Base-by-base conservation (phyloP, 2,888 invertebrate species). In the Aricia artaxerxes region DNA sequence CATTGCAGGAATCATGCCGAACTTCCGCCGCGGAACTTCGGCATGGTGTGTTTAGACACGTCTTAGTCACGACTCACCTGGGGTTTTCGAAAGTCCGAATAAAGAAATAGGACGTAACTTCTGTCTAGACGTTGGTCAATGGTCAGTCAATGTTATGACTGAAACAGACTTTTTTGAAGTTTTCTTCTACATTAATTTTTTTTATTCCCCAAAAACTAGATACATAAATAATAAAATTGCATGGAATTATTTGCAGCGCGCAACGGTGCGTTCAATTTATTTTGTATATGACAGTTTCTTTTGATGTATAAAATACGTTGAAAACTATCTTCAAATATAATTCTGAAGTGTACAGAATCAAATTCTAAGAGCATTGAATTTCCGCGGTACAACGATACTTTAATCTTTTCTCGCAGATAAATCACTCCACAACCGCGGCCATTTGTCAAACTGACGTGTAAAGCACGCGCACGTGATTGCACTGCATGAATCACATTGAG, bases 381-480 rank as follows among this genome's bases (percentile, higher is more conserved):
- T 44, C 31, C 57, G 35, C 76, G 35, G 76, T 76, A 76, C 76
- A 76, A 76, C 75, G 76, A 76, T 76, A 76, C 76, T 76, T 75
- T 76, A 76, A 76, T 76, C 76, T 75, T 49, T 76, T 44, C 35
- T 31, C 24, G 76, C 79, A 81, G 79, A 81, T 81, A 80, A 82
- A 82, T 82, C 81, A 79, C 81, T 75, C 31, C 75, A 75, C 57
- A 73, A 64, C 77, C 60, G 79, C 79, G 78, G 80, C 82, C 82
- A 84, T 84, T 84, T 82, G 83, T 84, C 84, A 84, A 77, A 73
- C 78, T 79, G 82, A 83, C 83, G 83, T 82, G 84, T 79, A 80
- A 81, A 81, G 80, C 79, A 77, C 76, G 79, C 73, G 69, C 77
- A 69, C 82, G 82, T 82, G 81, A 82, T 82, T 80, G 81, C 79